A percentile compares a stretch with the other conserved stretches of the same genome.
Evolutionary conservation across 2,113 vertebrate species (phyloP).

Genomic region (Heliornis fulica): DNA sequence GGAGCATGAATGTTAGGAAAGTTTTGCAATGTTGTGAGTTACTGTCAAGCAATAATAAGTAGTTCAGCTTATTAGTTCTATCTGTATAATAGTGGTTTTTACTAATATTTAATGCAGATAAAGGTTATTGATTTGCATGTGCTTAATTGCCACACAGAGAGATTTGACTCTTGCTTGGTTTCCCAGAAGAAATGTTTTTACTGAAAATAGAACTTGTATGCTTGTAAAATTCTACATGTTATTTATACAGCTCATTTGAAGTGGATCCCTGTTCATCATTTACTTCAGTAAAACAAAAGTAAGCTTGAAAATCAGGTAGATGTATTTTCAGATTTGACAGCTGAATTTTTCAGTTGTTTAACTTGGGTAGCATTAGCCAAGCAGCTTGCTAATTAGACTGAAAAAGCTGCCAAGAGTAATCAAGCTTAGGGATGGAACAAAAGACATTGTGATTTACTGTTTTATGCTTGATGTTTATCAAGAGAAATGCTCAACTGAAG

Average conservation of each 20-base stretch:
- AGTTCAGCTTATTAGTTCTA: background rate
- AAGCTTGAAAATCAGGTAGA: background rate
- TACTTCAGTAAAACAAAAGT: background rate
- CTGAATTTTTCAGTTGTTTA: slow-evolving; percentile 20
- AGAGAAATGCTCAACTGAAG: background rate
- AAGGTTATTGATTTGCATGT: background rate
- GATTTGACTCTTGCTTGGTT: background rate
- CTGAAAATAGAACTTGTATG: background rate
- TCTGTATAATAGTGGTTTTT: background rate
- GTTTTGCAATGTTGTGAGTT: background rate
- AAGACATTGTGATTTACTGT: slow-evolving; percentile 22
- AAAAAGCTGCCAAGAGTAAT: slow-evolving; percentile 47
- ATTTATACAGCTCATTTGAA: background rate
- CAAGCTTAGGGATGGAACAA: slow-evolving; percentile 39
- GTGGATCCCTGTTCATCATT: background rate
- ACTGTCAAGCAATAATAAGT: background rate
- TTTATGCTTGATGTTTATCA: background rate
- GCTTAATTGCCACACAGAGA: background rate
- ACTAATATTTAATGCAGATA: background rate
- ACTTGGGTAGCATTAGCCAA: slow-evolving; percentile 31
- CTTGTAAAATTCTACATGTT: background rate
- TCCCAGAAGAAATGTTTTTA: background rate
- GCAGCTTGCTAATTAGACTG: slow-evolving; percentile 55
- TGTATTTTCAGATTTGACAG: slow-evolving; percentile 28
- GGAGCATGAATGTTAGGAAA: background rate